Evolutionary conservation across 2,888 invertebrate genomes (phyloP).

Genomic region (Tachina fera): DNA sequence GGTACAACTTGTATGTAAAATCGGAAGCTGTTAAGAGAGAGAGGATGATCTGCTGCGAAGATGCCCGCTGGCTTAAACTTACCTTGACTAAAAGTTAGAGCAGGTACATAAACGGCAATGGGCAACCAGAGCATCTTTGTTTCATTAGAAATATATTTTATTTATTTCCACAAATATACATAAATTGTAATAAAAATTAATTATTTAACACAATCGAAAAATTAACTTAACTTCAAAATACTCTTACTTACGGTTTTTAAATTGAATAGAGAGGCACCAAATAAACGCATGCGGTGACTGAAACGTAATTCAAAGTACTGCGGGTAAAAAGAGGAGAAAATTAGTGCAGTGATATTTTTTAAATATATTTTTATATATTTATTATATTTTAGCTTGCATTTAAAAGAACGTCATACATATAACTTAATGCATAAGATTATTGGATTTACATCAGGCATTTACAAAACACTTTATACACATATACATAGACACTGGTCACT

Average conservation of each 20-base stretch:
- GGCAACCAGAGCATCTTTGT: conserved; percentile 80
- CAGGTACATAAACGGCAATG: conserved; percentile 87
- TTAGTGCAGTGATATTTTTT: background rate
- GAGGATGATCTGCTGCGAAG: no score
- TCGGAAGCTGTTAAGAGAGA: no score
- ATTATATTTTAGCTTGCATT: background rate
- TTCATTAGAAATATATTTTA: background rate
- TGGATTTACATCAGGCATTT: no score
- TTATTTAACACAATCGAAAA: background rate
- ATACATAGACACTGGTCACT: no score
- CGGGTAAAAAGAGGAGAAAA: conserved; percentile 66
- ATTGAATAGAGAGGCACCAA: conserved; percentile 88
- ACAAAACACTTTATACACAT: no score
- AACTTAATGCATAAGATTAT: no score
- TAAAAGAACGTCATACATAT: background rate
- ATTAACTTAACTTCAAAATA: conserved; percentile 60
- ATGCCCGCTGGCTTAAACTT: conserved; percentile 66
- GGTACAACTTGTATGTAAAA: no score
- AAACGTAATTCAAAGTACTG: conserved; percentile 89
- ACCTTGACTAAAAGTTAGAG: conserved; percentile 91
- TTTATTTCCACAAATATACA: no score
- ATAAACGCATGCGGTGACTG: conserved; percentile 87
- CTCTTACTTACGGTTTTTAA: conserved; percentile 88
- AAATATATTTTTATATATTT: background rate
- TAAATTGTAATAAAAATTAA: background rate